Evolutionary conservation across 1,140 invertebrate genomes (phyloP), one percentile per base, ranked within the genome.

Genomic region (Mactra quadrangularis): DNA sequence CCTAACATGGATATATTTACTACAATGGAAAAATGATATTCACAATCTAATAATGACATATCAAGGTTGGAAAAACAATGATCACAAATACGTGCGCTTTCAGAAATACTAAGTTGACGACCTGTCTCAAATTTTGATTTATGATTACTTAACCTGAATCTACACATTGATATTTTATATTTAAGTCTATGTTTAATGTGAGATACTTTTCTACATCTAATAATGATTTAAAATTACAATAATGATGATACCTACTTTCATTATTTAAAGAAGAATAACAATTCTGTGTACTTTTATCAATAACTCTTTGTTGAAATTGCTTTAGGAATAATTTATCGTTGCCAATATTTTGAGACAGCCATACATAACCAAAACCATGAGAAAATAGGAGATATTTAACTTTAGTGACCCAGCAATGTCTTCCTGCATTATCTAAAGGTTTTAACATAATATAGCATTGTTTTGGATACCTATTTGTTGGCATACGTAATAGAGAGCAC

Each of bases 371-470:
- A 50, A 76, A 76, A n/a, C 74, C 74, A 47, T 45, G 31, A 9
- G 15, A n/a, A 41, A 29, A 76, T 29, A 76, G 17, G 4, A 47
- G n/a, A 31, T 45, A 17, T 31, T 76, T 60, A 47, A 76, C 45
- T 22, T 76, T 62, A 11, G 57, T 19, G 17, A 33, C 55, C 74
- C 55, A 76, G 31, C 57, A 60, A 22, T 7, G 7, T 31, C 74
- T 13, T 19, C 59, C 74, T 19, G 57, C 35, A 6, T 60, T n/a
- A 50, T 60, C 74, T 47, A 76, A 35, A 11, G 25, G n/a, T 35
- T 38, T 33, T 74, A 77, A 47, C 57, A 62, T 77, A 13, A 27
- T n/a, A 55, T 79, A 79, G 35, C 76, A 79, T 68, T 79, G 41
- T 27, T 57, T 66, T 38, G 60, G 60, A 27, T 38, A 53, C 35